These are phyloP conservation scores for Drosophila neotestacea DNA, from an alignment of 2,888 invertebrate species.

Conservation along the genomic window DNA sequence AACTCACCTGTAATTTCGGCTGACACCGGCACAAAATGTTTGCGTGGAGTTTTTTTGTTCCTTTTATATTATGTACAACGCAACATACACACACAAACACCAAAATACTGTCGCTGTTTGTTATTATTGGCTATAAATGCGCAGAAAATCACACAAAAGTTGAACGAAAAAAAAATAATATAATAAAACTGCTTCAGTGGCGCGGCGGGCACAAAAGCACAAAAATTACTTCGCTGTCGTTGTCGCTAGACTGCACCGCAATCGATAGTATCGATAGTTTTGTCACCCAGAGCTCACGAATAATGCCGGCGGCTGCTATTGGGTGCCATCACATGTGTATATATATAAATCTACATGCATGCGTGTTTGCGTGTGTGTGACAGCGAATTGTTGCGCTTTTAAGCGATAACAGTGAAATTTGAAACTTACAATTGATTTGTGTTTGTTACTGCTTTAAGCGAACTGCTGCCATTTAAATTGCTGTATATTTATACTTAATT, in stretches of 20 bases:
- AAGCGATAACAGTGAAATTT: constrained; percentile 17
- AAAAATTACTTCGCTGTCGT: constrained; percentile 55
- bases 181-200: constrained; percentile 55
- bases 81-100: constrained; percentile 47
- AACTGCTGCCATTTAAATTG: constrained; percentile 15
- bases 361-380: constrained; percentile 7
- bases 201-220: constrained; percentile 66
- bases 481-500: constrained; percentile 5
- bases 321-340: constrained; percentile 4
- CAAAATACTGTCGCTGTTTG: constrained; percentile 46
- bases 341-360: background rate
- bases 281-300: constrained; percentile 17
- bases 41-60: constrained; percentile 47
- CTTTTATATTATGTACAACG: constrained; percentile 35
- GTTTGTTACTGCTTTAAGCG: constrained; percentile 10
- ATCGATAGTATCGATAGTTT: constrained; percentile 50
- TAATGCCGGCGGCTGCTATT: constrained; percentile 41
- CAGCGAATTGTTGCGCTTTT: constrained; percentile 43
- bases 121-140: constrained; percentile 48
- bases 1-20: constrained; percentile 58
- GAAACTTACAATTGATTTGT: constrained; percentile 32
- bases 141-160: constrained; percentile 54
- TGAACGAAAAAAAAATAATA: constrained; percentile 61
- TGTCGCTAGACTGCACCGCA: constrained; percentile 35
- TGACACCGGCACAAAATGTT: constrained; percentile 59